A percentile compares a stretch with the other conserved stretches of the same genome.
These are phyloP conservation scores for Zhuqinia jingwanae DNA, from an alignment of 2,888 invertebrate genomes.

Conservation along the genomic window DNA sequence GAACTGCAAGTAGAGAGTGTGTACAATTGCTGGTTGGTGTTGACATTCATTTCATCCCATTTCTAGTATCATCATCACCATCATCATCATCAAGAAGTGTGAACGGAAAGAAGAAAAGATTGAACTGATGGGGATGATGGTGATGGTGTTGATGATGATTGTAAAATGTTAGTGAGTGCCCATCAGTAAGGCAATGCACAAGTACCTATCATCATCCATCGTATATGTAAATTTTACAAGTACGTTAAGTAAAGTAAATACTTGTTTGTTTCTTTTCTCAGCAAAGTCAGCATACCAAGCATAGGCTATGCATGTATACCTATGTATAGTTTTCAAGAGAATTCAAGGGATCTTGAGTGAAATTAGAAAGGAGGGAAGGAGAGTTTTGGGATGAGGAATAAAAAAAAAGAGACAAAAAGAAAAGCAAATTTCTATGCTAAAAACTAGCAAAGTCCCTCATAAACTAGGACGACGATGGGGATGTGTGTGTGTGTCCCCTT, in stretches of 20 bases:
- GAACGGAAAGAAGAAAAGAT: constrained; percentile 59
- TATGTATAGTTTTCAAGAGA: not conserved
- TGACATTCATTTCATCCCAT: constrained; percentile 45
- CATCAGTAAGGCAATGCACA: constrained; percentile 26
- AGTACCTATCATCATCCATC: constrained; percentile 36
- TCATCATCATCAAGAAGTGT: constrained; percentile 35
- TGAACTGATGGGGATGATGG: constrained; percentile 45
- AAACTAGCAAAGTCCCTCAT: constrained; percentile 63
- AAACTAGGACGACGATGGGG: constrained; percentile 51
- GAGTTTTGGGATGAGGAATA: too few species aligned
- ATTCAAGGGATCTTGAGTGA: constrained; percentile 5
- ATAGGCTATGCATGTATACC: too few species aligned
- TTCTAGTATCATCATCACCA: not conserved
- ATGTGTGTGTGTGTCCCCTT: not conserved
- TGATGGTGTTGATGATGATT: constrained; percentile 44
- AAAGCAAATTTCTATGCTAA: constrained; percentile 72
- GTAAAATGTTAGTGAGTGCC: constrained; percentile 43
- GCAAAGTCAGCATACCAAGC: too few species aligned
- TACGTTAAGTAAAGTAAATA: constrained; percentile 14
- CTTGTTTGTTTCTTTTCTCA: not conserved
- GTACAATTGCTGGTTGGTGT: constrained; percentile 18
- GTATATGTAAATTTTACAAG: constrained; percentile 6
- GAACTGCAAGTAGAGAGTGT: too few species aligned
- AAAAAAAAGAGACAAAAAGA: constrained; percentile 37
- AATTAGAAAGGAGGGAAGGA: constrained; percentile 14